Conservation (phyloP, 2,888 invertebrate genomes). For the Vesta saturnalis region DNA sequence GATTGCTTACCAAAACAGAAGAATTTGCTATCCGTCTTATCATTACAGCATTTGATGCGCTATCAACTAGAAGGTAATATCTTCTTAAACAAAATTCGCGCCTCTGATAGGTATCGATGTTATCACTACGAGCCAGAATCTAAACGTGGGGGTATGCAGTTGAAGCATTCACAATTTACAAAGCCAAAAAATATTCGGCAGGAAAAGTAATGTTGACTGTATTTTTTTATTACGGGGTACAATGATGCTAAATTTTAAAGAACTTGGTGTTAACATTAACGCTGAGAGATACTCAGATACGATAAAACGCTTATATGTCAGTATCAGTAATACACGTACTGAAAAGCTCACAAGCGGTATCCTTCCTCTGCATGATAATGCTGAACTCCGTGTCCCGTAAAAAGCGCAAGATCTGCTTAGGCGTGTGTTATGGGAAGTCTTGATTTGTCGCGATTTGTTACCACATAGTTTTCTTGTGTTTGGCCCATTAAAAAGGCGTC, state of each 20-base stretch:
- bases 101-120: background rate
- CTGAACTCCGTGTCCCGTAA: background rate
- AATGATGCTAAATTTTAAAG: background rate
- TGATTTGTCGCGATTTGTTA: too few relatives aligned
- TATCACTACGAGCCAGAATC: conserved; percentile 7
- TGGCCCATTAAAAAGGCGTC: too few relatives aligned
- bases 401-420: too few relatives aligned
- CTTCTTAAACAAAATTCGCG: background rate
- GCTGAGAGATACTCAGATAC: conserved; percentile 16
- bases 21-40: background rate
- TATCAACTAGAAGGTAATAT: too few relatives aligned
- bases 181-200: background rate
- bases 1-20: background rate
- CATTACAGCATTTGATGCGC: too few relatives aligned
- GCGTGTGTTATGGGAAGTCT: too few relatives aligned
- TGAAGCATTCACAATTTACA: conserved; percentile 2
- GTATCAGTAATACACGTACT: conserved; percentile 17
- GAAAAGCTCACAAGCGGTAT: conserved; percentile 17
- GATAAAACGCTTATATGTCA: conserved; percentile 11
- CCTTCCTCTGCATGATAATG: conserved; percentile 7
- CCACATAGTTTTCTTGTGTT: too few relatives aligned
- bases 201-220: background rate
- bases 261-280: conserved; percentile 16
- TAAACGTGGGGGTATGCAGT: conserved; percentile 3
- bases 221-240: conserved; percentile 10